These are phyloP conservation scores for Isaurus tuberculatus DNA, from an alignment of 92 coral and sea anemone genomes.

Conservation along the genomic window DNA sequence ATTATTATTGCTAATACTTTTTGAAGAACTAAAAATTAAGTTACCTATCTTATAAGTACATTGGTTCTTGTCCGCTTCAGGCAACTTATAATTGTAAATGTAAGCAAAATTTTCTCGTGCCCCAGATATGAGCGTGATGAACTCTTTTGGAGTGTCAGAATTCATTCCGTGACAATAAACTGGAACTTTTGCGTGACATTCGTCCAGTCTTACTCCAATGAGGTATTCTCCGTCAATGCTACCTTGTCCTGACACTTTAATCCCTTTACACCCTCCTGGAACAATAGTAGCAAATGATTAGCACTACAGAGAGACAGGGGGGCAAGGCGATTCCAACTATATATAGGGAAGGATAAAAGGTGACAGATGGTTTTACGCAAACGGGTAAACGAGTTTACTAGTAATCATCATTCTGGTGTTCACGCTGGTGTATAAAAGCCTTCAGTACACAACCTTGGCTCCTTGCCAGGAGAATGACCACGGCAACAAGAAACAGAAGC, in stretches of 20 bases:
- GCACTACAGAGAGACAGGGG: too few species aligned
- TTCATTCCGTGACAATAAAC: constrained; percentile 83
- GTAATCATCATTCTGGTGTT: too few species aligned
- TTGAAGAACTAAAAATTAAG: neutral
- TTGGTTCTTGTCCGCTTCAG: constrained; percentile 59
- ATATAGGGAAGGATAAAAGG: too few species aligned
- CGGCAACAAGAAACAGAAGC: too few species aligned
- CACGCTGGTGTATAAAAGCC: too few species aligned
- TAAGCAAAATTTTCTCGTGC: constrained; percentile 69
- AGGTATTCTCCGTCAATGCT: constrained; percentile 73
- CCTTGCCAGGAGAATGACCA: too few species aligned
- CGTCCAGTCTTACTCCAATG: constrained; percentile 64
- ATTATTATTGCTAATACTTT: too few species aligned
- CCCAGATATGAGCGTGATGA: constrained; percentile 72
- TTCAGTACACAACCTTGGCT: too few species aligned
- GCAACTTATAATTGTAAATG: constrained; percentile 75
- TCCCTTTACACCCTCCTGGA: constrained; percentile 69
- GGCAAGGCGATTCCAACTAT: too few species aligned
- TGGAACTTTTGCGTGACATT: constrained; percentile 70
- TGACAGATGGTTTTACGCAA: too few species aligned
- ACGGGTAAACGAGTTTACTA: too few species aligned
- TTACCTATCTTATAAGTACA: constrained; percentile 64
- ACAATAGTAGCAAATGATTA: neutral
- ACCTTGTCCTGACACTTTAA: constrained; percentile 67
- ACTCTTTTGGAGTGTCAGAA: constrained; percentile 74